These are phyloP conservation scores for Tachina lurida DNA, from an alignment of 2,888 invertebrate genomes.

Conservation along the genomic window DNA sequence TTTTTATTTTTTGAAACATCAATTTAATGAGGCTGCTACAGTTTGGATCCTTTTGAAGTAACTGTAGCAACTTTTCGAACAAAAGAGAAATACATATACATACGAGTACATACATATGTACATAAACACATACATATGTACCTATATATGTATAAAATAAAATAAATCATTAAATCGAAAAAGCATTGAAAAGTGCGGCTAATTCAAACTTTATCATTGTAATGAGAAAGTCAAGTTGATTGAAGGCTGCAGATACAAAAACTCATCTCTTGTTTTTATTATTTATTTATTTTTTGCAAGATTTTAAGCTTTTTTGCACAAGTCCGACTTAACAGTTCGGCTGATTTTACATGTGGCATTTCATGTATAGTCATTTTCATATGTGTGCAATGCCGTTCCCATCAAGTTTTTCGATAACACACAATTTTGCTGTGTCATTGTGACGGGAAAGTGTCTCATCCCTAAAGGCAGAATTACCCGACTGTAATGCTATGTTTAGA, in stretches of 20 bases:
- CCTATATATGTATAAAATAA: neutral
- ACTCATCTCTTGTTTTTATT: constrained; percentile 46
- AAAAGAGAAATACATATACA: constrained; percentile 1
- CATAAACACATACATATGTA: too few relatives aligned
- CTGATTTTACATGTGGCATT: too few relatives aligned
- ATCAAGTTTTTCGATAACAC: too few relatives aligned
- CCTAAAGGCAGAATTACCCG: too few relatives aligned
- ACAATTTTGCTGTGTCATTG: too few relatives aligned
- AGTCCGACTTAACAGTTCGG: constrained; percentile 38
- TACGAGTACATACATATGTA: neutral
- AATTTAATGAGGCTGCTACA: constrained; percentile 9
- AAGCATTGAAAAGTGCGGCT: constrained; percentile 58
- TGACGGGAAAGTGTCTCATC: too few relatives aligned
- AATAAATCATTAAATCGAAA: constrained; percentile 41
- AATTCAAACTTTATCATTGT: constrained; percentile 50
- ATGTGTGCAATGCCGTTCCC: too few relatives aligned
- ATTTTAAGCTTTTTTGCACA: constrained; percentile 47
- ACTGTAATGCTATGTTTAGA: too few relatives aligned
- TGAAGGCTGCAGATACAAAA: constrained; percentile 9
- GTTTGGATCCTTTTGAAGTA: constrained; percentile 43
- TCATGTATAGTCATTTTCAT: too few relatives aligned
- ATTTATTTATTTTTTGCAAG: constrained; percentile 12
- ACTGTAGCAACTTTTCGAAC: constrained; percentile 24
- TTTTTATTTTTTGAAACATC: constrained; percentile 5
- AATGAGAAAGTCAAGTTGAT: constrained; percentile 37